These are phyloP conservation scores for Cynoglossus semilaevis DNA, from an alignment of 2,113 vertebrate species.

Conservation along the genomic window DNA sequence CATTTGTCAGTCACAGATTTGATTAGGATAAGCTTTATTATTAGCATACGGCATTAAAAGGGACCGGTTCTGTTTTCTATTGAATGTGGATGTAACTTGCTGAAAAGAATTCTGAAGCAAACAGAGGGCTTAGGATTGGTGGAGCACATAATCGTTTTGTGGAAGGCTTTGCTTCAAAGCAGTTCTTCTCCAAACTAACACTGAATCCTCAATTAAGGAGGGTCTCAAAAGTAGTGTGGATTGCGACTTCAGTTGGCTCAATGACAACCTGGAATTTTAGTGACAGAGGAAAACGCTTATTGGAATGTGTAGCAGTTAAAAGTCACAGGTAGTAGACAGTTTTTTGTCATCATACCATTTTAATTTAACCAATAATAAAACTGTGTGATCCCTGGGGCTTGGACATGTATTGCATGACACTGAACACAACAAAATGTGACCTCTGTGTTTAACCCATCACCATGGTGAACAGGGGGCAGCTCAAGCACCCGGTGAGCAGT, in stretches of 20 bases:
- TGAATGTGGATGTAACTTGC: slow-evolving; percentile 67
- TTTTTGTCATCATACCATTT: too few relatives aligned
- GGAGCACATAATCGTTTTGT: slow-evolving; percentile 74
- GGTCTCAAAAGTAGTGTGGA: slow-evolving; percentile 73
- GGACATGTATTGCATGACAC: too few relatives aligned
- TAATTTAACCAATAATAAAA: too few relatives aligned
- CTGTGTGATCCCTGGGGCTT: too few relatives aligned
- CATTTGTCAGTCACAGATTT: slow-evolving; percentile 80
- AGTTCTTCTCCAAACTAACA: slow-evolving; percentile 62
- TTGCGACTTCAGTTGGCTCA: slow-evolving; percentile 71
- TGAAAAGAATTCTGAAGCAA: slow-evolving; percentile 65
- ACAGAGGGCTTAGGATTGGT: slow-evolving; percentile 73
- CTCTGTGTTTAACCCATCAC: too few relatives aligned
- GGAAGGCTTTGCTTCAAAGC: slow-evolving; percentile 75
- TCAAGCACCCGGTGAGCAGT: too few relatives aligned
- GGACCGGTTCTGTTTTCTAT: slow-evolving; percentile 71
- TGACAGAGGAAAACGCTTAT: slow-evolving; percentile 61
- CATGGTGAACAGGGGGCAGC: too few relatives aligned
- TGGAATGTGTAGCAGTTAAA: slow-evolving; percentile 21
- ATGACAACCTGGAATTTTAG: slow-evolving; percentile 67
- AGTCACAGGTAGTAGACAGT: too few relatives aligned
- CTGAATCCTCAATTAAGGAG: slow-evolving; percentile 75
- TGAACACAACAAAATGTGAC: too few relatives aligned
- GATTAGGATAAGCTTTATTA: slow-evolving; percentile 73
- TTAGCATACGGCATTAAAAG: slow-evolving; percentile 68